These are phyloP conservation scores for Astropecten irregularis DNA, from an alignment of 53 echinoderm and acorn worm species.

Conservation along the genomic window DNA sequence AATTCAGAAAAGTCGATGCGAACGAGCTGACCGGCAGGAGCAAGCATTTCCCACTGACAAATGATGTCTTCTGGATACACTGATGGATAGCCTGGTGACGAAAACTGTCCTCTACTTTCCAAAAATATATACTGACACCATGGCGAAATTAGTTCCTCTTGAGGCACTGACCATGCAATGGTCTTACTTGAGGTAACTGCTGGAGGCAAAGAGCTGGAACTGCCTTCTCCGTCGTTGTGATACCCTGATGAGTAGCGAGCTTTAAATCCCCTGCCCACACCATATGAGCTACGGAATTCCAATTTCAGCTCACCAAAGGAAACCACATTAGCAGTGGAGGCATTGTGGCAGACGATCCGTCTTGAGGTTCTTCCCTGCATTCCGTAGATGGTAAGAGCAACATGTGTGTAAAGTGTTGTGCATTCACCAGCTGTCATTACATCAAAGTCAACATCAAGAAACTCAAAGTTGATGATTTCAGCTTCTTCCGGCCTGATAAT, in stretches of 20 bases:
- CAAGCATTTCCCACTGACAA: conserved; percentile 15
- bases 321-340: not conserved
- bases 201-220: not conserved
- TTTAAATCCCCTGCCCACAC: conserved; percentile 46
- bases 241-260: conserved; percentile 19
- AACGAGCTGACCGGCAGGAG: not conserved
- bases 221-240: not conserved
- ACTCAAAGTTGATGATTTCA: conserved; percentile 16
- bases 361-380: not conserved
- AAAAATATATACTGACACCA: not conserved
- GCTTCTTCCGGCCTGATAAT: not conserved
- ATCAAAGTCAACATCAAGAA: conserved; percentile 51
- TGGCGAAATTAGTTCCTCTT: not conserved
- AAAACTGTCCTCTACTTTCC: not conserved
- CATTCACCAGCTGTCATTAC: conserved; percentile 1
- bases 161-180: not conserved
- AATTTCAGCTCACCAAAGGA: conserved; percentile 25
- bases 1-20: not conserved
- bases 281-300: conserved; percentile 34
- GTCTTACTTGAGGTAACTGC: no score
- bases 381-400: not conserved
- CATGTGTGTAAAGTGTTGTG: conserved; percentile 32
- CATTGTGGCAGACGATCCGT: not conserved
- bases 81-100: conserved; percentile 4
- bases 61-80: not conserved